phyloP scores from a whole-genome alignment of 2,888 invertebrate species.

The Rosalia funebris region DNA sequence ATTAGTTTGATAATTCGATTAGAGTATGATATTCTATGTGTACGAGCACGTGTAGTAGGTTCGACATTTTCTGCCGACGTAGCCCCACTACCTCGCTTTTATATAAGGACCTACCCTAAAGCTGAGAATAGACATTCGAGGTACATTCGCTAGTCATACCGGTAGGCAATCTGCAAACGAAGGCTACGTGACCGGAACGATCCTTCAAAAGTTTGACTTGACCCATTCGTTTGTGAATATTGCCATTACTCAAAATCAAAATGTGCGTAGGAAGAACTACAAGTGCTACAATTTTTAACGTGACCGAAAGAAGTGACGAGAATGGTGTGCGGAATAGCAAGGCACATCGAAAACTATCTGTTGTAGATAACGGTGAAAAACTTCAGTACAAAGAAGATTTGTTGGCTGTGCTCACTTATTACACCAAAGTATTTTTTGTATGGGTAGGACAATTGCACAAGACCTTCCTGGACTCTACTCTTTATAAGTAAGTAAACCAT shows the following conservation, averaged over 20 bases:
- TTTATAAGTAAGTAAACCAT: constrained; percentile 55
- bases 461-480: constrained; percentile 49
- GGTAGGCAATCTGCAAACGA: constrained; percentile 1
- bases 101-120: constrained; percentile 19
- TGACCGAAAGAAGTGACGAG: neutral
- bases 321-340: neutral
- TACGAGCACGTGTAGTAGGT: constrained; percentile 11
- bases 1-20: no score
- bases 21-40: neutral
- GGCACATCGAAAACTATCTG: neutral
- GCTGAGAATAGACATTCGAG: constrained; percentile 17
- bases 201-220: constrained; percentile 4
- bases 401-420: constrained; percentile 53
- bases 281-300: constrained; percentile 30
- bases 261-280: constrained; percentile 49
- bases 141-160: neutral
- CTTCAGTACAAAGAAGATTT: constrained; percentile 48
- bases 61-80: neutral
- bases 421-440: constrained; percentile 53
- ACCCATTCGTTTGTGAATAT: neutral
- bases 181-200: constrained; percentile 12
- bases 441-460: constrained; percentile 44
- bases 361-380: constrained; percentile 18
- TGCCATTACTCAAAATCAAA: constrained; percentile 7
- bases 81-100: constrained; percentile 16